Conservation (phyloP, 2,113 vertebrate genomes). For the Pterocles orientalis region DNA sequence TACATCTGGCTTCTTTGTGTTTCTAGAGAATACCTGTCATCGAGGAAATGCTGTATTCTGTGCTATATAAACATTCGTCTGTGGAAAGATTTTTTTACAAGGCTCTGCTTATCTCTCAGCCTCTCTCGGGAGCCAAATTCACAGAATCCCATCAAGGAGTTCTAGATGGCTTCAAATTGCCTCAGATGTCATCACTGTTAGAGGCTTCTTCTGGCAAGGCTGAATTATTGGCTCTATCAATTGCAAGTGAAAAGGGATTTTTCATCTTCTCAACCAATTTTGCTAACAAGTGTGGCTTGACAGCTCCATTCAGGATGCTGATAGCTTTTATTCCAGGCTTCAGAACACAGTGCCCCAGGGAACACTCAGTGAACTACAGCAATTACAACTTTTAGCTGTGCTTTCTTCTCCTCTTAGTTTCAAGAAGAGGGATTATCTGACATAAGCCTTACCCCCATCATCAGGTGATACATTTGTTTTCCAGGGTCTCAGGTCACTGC, state of each 20-base stretch:
- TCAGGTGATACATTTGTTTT: not conserved
- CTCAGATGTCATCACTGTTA: not conserved
- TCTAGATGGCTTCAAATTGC: constrained; percentile 22
- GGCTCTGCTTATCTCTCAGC: not conserved
- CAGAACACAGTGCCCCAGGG: constrained; percentile 30
- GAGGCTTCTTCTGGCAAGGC: constrained; percentile 17
- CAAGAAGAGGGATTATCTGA: not conserved
- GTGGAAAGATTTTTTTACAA: not conserved
- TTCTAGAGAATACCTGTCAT: not conserved
- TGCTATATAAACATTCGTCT: not conserved
- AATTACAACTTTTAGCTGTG: constrained; percentile 32
- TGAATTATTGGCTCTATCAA: constrained; percentile 34
- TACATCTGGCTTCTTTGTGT: not conserved
- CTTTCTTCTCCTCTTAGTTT: not conserved
- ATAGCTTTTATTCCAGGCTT: constrained; percentile 39
- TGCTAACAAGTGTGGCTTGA: constrained; percentile 44
- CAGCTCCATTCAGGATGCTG: constrained; percentile 52
- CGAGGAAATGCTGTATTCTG: not conserved
- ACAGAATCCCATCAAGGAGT: not conserved
- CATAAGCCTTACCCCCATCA: not conserved
- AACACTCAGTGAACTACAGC: constrained; percentile 1
- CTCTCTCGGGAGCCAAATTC: not conserved
- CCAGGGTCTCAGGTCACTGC: not conserved
- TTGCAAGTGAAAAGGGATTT: constrained; percentile 32
- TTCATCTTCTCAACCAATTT: constrained; percentile 46